A percentile compares a stretch with the other conserved stretches of the same genome.
Evolutionary conservation across 1,140 invertebrate species (phyloP).

Genomic region (Apis laboriosa): DNA sequence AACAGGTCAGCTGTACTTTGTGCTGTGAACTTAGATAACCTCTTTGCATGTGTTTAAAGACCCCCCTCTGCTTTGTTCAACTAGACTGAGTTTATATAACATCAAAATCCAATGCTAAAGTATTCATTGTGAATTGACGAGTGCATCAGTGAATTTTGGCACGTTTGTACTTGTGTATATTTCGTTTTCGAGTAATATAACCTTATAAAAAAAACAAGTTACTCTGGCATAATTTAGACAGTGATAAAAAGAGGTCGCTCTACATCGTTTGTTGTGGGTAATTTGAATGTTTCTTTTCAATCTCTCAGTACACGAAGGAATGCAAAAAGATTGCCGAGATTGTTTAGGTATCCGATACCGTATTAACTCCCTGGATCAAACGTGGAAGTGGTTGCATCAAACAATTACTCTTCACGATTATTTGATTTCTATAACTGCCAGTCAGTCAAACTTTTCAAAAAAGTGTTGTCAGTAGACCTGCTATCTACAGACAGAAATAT

Average conservation of each 20-base stretch:
- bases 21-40: slow-evolving; percentile 76
- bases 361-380: slow-evolving; percentile 91
- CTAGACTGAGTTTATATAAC: slow-evolving; percentile 42
- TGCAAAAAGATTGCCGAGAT: slow-evolving; percentile 90
- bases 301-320: slow-evolving; percentile 87
- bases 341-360: slow-evolving; percentile 92
- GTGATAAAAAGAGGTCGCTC: neutral
- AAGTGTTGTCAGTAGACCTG: slow-evolving; percentile 67
- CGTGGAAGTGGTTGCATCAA: slow-evolving; percentile 96
- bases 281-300: slow-evolving; percentile 78
- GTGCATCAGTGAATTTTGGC: neutral
- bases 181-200: neutral
- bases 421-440: slow-evolving; percentile 88
- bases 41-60: slow-evolving; percentile 25
- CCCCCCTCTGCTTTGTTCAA: slow-evolving; percentile 24
- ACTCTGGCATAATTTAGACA: neutral
- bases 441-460: slow-evolving; percentile 83
- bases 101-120: slow-evolving; percentile 23
- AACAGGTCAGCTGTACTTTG: slow-evolving; percentile 76
- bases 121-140: slow-evolving; percentile 27
- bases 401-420: slow-evolving; percentile 93
- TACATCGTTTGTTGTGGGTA: slow-evolving; percentile 17
- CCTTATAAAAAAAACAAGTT: neutral
- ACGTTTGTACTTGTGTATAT: neutral
- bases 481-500: slow-evolving; percentile 18